Conservation (phyloP, 2,797 vertebrate species). For the Passerculus sandwichensis region DNA sequence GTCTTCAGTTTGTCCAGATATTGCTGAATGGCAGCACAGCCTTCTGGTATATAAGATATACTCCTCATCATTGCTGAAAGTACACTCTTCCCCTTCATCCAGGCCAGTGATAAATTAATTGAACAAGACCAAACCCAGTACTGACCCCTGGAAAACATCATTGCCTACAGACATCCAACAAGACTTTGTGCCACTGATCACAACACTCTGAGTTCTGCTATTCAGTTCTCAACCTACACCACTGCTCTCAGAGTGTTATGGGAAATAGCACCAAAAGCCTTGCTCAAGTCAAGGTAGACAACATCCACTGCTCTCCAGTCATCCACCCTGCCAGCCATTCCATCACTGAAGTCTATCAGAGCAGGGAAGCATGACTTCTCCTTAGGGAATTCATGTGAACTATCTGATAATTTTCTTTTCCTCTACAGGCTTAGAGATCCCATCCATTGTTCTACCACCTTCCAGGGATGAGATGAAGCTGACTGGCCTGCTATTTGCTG, state of each 20-base stretch:
- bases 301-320: not conserved
- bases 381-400: not conserved
- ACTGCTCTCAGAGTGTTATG: not conserved
- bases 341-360: not conserved
- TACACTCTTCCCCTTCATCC: not conserved
- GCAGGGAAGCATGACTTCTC: not conserved
- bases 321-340: not conserved
- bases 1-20: not conserved
- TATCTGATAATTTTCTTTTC: not conserved
- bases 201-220: not conserved
- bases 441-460: not conserved
- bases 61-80: fast-evolving
- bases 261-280: not conserved
- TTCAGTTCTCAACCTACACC: not conserved
- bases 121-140: not conserved
- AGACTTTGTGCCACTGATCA: not conserved
- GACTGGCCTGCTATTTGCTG: not conserved
- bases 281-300: not conserved
- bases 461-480: not conserved
- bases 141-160: not conserved
- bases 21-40: not conserved
- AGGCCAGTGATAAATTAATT: not conserved
- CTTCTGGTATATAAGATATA: not conserved
- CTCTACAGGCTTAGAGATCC: not conserved
- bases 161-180: not conserved